Evolutionary conservation across 1,140 invertebrate genomes (phyloP), one percentile per base, ranked within the genome.

Genomic region (Lucilia cuprina): DNA sequence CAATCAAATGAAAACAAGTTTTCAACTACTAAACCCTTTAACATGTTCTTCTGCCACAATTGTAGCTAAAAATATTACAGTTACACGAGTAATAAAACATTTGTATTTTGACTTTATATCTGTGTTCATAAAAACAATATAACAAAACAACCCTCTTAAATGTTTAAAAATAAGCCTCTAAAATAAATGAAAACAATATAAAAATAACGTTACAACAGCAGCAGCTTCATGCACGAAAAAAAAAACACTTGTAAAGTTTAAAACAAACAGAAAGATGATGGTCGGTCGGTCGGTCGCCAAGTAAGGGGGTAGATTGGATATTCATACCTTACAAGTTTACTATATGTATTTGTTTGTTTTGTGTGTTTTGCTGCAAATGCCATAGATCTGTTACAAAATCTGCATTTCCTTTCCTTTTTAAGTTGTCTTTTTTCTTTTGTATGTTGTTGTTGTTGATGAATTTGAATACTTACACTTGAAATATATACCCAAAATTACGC

Each of bases 111-210:
- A 41, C 74, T 77, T 34, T 25, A 30, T 7, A 3, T 41, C 7
- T 41, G 10, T 41, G 10, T 41, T 41, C 41, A 41, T 10, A 41
- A 41, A 41, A 10, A 35, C 17, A 17, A 34, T 9, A 30, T 35
- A 21, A 77, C 35, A 80, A 80, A 80, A 80, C 77, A 80, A 80
- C 77, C 77, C 77, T 49, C 47, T 80, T 49, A 70, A 70, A 70
- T 70, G 65, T 21, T 70, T 4, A 70, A 70, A 70, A 70, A 70
- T 70, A 4, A 70, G 8, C 50, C 2, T 70, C 9, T 10, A 19
- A 21, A 70, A 70, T 19, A 70, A 70, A 10, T 21, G 19, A 2
- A 70, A 21, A 12, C n/a, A 70, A 21, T 17, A 0, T n/a, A 25
- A 70, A 70, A 21, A 10, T 12, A 41, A 41, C 41, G 41, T 7